A percentile compares a stretch with the other conserved stretches of the same genome.
Evolutionary conservation across 2,113 vertebrate genomes (phyloP).

Genomic region (Alethe castanea): DNA sequence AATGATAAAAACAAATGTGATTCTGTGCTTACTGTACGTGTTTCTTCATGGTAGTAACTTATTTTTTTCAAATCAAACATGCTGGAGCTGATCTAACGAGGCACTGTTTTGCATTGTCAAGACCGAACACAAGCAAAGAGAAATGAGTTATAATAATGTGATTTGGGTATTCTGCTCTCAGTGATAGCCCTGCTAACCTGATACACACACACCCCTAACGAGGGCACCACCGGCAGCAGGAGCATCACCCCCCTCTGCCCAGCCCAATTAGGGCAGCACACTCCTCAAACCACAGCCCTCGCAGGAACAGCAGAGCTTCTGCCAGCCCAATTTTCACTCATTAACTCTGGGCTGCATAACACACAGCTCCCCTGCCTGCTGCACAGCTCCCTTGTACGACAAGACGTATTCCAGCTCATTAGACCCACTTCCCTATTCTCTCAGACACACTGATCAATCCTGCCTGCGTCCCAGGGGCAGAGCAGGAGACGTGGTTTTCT

Average conservation of each 20-base stretch:
- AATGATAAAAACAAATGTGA: background rate
- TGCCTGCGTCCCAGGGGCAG: background rate
- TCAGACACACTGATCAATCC: constrained; percentile 45
- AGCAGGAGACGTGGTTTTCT: background rate
- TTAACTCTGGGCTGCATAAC: constrained; percentile 35
- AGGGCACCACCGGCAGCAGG: background rate
- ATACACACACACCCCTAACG: background rate
- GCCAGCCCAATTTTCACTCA: constrained; percentile 53
- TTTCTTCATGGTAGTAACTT: background rate
- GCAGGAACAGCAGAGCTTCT: background rate
- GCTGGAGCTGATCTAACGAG: background rate
- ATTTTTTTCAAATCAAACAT: background rate
- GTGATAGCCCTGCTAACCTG: background rate
- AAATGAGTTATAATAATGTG: background rate
- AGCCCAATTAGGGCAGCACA: constrained; percentile 47
- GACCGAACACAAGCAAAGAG: background rate
- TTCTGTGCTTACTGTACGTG: background rate
- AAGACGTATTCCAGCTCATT: constrained; percentile 36
- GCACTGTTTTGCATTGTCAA: background rate
- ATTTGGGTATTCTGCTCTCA: background rate
- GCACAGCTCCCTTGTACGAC: background rate
- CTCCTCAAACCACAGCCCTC: background rate
- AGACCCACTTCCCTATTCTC: constrained; percentile 48
- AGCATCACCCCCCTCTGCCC: constrained; percentile 1
- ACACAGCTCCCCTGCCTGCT: background rate